Percentiles rank a stretch among this genome's conserved stretches.
Conservation (phyloP, 2,797 vertebrate species). For the Lophius americanus region DNA sequence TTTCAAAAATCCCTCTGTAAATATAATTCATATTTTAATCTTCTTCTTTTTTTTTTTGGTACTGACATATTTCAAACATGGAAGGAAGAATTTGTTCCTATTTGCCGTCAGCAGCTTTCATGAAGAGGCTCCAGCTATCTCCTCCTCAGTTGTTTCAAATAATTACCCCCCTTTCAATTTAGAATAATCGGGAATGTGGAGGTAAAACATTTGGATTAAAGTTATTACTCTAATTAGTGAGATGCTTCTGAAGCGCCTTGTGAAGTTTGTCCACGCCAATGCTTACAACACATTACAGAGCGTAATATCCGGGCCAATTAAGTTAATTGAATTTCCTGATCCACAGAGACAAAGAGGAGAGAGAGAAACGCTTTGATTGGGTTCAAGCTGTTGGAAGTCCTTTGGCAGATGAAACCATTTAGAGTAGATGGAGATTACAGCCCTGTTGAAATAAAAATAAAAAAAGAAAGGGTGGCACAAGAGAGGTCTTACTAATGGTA, state of each 20-base stretch:
- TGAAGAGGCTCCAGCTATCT: constrained; percentile 19
- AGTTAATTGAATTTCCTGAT: constrained; percentile 82
- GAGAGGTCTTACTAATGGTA: constrained; percentile 41
- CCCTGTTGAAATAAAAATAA: constrained; percentile 54
- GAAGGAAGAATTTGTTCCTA: constrained; percentile 32
- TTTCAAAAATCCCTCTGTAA: constrained; percentile 10
- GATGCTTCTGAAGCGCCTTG: constrained; percentile 71
- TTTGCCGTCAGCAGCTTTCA: constrained; percentile 32
- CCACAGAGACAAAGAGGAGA: constrained; percentile 64
- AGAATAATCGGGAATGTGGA: constrained; percentile 63
- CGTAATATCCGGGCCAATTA: constrained; percentile 81
- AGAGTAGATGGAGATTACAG: constrained; percentile 61
- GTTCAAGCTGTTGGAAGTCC: constrained; percentile 75
- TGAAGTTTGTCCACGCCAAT: constrained; percentile 77
- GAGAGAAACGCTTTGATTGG: constrained; percentile 74
- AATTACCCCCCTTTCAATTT: constrained; percentile 72
- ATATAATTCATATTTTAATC: too few species aligned
- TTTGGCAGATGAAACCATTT: constrained; percentile 68
- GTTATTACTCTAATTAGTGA: constrained; percentile 75
- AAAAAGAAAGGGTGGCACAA: constrained; percentile 44
- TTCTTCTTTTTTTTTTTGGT: background rate
- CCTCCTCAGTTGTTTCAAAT: constrained; percentile 45
- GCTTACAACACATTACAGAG: constrained; percentile 72
- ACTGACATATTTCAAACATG: constrained; percentile 40
- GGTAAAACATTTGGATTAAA: constrained; percentile 76